These are phyloP conservation scores for Tragelaphus scriptus DNA, from an alignment of 2,113 vertebrate species.

Conservation along the genomic window DNA sequence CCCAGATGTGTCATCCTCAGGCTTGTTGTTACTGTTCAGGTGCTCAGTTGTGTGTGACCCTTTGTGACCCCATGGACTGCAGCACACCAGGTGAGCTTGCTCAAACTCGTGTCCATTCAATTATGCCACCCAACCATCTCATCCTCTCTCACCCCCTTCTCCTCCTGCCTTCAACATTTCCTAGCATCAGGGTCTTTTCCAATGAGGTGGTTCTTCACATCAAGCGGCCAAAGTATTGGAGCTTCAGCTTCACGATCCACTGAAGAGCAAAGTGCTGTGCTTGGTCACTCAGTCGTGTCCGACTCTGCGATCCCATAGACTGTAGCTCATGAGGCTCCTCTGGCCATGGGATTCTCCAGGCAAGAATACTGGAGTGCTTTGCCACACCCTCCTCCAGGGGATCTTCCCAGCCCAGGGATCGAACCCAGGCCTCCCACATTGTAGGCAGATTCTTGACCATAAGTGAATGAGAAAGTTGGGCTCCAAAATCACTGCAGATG, in stretches of 20 bases:
- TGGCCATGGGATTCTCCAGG: background rate
- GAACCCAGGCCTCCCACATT: background rate
- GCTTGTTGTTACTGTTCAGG: background rate
- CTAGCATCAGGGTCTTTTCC: too few species aligned
- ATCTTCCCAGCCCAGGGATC: background rate
- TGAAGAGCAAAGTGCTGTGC: background rate
- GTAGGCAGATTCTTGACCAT: background rate
- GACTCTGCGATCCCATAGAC: rapidly evolving
- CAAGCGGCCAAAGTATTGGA: background rate
- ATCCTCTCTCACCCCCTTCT: too few species aligned
- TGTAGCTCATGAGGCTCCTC: background rate
- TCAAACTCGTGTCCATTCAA: too few species aligned
- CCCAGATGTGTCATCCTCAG: conserved; percentile 13
- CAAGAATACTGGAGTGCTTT: background rate
- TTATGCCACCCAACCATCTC: too few species aligned
- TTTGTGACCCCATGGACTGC: rapidly evolving
- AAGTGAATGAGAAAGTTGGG: background rate
- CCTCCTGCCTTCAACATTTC: too few species aligned
- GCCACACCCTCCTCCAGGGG: background rate
- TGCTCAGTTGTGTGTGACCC: background rate
- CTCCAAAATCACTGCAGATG: too few species aligned
- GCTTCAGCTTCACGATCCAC: background rate
- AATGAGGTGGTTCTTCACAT: background rate
- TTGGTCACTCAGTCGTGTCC: background rate
- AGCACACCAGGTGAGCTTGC: too few species aligned